Evolutionary conservation across 2,797 vertebrate genomes (phyloP).

Genomic region (Molossus alvarezi): DNA sequence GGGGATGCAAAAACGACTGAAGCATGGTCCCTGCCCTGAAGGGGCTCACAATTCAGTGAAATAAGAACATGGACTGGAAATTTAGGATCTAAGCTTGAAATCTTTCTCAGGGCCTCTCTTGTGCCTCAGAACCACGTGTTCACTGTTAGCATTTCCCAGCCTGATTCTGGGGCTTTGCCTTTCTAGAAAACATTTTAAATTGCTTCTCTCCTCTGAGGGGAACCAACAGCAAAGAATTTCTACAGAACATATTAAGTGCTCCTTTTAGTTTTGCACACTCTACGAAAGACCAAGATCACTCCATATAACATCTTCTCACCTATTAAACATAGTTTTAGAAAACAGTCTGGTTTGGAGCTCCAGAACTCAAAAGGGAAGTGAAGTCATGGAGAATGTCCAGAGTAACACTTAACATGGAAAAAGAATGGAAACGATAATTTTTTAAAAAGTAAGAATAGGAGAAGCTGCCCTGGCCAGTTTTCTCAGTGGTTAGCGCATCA

Average conservation of each 20-base stretch:
- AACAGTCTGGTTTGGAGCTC: background rate
- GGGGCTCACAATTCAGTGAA: background rate
- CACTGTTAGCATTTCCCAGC: background rate
- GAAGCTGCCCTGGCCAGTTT: too few species aligned
- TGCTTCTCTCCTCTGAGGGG: background rate
- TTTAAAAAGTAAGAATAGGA: background rate
- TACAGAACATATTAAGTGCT: background rate
- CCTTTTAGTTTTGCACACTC: background rate
- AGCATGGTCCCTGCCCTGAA: background rate
- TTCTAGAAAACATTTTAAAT: slow-evolving; percentile 29
- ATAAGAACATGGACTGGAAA: background rate
- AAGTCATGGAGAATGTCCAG: background rate
- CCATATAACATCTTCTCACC: background rate
- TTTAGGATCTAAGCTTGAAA: slow-evolving; percentile 24
- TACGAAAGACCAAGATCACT: background rate
- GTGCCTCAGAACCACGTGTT: background rate
- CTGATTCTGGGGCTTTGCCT: background rate
- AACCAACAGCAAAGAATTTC: background rate
- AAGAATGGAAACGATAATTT: background rate
- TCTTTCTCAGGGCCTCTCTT: background rate
- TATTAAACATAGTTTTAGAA: background rate
- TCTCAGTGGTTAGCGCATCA: too few species aligned
- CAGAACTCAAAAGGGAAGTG: slow-evolving; percentile 16
- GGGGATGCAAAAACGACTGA: slow-evolving; percentile 19
- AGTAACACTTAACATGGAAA: background rate